A percentile compares a stretch with the other conserved stretches of the same genome.
These are phyloP conservation scores for Abrostola triplasia DNA, from an alignment of 2,888 invertebrate genomes.

Conservation along the genomic window DNA sequence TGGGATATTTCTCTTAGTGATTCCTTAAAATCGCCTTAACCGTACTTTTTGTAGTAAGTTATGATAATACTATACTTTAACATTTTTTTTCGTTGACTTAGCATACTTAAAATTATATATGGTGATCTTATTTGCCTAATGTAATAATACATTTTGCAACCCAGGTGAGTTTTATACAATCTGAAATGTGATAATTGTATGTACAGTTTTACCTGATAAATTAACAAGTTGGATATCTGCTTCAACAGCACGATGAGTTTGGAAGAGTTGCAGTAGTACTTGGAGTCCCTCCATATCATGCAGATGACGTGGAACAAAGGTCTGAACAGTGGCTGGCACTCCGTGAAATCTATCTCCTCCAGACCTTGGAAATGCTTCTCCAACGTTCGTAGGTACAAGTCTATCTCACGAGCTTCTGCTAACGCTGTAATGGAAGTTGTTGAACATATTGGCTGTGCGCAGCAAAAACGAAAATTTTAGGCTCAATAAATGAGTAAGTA, in stretches of 20 bases:
- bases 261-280: constrained; percentile 96
- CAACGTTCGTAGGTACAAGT: constrained; percentile 94
- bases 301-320: constrained; percentile 96
- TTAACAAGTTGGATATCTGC: constrained; percentile 96
- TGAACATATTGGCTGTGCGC: background rate
- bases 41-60: too few species aligned
- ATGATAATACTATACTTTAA: too few species aligned
- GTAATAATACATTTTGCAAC: too few species aligned
- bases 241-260: constrained; percentile 96
- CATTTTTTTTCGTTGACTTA: too few species aligned
- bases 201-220: constrained; percentile 91
- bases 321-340: constrained; percentile 92
- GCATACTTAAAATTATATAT: too few species aligned
- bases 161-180: too few species aligned
- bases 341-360: constrained; percentile 95
- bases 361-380: constrained; percentile 93
- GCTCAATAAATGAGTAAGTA: too few species aligned
- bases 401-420: constrained; percentile 97
- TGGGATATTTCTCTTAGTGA: too few species aligned
- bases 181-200: too few species aligned
- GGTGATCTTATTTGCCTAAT: too few species aligned
- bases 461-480: background rate
- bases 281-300: constrained; percentile 96
- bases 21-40: too few species aligned
- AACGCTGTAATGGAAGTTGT: constrained; percentile 88